Conservation (phyloP, 2,113 vertebrate species). For the Sturnus vulgaris region DNA sequence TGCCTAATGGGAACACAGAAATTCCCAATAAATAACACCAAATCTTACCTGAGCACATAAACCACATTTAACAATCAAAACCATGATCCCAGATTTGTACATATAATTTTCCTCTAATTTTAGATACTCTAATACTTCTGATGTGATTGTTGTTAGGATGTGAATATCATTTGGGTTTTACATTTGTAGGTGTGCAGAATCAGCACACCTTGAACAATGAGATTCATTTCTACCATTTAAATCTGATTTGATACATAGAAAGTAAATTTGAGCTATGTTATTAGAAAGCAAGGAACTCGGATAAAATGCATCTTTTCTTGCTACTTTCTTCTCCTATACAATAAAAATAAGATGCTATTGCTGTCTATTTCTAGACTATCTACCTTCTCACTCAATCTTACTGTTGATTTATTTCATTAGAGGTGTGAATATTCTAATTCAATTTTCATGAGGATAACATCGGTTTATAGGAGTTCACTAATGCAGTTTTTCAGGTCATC, state of each 20-base stretch:
- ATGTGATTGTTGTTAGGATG: neutral
- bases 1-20: neutral
- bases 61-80: neutral
- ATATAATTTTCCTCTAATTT: neutral
- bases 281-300: neutral
- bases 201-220: neutral
- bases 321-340: neutral
- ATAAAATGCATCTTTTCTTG: neutral
- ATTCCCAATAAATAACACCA: neutral
- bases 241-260: neutral
- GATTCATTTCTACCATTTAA: neutral
- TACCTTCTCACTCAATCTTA: neutral
- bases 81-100: neutral
- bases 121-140: neutral
- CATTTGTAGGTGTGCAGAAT: neutral
- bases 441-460: neutral
- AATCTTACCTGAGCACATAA: neutral
- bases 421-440: neutral
- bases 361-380: neutral
- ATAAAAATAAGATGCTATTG: neutral
- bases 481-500: neutral
- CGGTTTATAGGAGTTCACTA: neutral
- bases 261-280: neutral
- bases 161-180: neutral
- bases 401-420: neutral